Evolutionary conservation across 2,888 invertebrate species (phyloP), one percentile per base, ranked within the genome.

Genomic region (Schrankia costaestrigalis): DNA sequence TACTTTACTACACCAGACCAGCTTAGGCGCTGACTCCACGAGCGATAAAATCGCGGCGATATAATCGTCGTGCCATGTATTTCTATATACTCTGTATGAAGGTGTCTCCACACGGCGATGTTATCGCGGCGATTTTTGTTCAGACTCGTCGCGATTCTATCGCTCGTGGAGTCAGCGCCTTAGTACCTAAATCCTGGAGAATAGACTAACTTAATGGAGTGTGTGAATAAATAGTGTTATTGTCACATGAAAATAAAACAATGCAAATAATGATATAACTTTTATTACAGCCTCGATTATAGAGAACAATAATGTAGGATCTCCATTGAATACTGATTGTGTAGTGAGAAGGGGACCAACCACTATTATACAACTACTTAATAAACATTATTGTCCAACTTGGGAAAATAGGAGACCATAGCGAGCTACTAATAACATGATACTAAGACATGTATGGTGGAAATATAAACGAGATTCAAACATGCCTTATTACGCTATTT

Each of bases 201-300:
- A 7, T 17, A 17, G 7, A 17, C 17, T 3, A 17, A 17, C 17
- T 17, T 17, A n/a, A n/a, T n/a, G n/a, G n/a, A n/a, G n/a, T n/a
- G n/a, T n/a, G n/a, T n/a, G n/a, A n/a, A n/a, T n/a, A n/a, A n/a
- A n/a, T n/a, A n/a, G n/a, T n/a, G n/a, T n/a, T n/a, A n/a, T n/a
- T n/a, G n/a, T n/a, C n/a, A n/a, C n/a, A n/a, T n/a, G n/a, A 5
- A 55, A 69, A 63, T 46, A 57, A 67, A 60, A 66, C 43, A 42
- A 28, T 38, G 34, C 12, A 18, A 6, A 8, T 35, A 41, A 56
- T 44, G 36, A 67, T 65, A 58, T 65, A 63, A 74, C 59, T 51
- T 76, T 81, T 75, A 79, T 79, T 78, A 78, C 74, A 82, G 79
- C 78, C 79, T 80, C 76, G 56, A 62, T 71, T 63, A 52, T 57